Conservation (phyloP, 2,797 vertebrate species). For the Buceros bicornis region DNA sequence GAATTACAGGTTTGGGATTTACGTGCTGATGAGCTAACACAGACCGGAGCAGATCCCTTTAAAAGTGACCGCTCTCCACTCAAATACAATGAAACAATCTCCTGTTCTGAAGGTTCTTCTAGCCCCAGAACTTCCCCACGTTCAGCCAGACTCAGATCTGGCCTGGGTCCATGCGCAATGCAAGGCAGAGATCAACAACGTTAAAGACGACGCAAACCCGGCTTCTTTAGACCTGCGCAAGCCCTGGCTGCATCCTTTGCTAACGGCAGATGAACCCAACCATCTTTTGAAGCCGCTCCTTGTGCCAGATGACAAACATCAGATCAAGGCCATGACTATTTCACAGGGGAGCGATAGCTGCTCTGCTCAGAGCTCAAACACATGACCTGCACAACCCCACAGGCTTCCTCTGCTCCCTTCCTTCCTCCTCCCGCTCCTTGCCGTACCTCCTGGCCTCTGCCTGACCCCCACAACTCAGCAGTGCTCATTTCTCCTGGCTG, state of each 20-base stretch:
- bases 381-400: neutral
- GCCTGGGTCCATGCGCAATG: accelerated
- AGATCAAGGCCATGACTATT: neutral
- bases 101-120: neutral
- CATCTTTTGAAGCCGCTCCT: neutral
- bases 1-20: neutral
- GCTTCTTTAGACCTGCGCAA: neutral
- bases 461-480: slow-evolving; percentile 38
- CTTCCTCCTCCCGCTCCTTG: neutral
- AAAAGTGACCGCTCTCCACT: neutral
- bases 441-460: slow-evolving; percentile 35
- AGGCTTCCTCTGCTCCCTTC: neutral
- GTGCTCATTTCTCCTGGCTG: neutral
- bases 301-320: neutral
- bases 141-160: neutral
- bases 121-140: neutral
- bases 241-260: neutral
- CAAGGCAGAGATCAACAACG: neutral
- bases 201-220: neutral
- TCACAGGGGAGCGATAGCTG: neutral
- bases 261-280: neutral
- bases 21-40: neutral
- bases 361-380: neutral
- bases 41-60: neutral
- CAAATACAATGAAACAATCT: neutral